Evolutionary conservation across 2,888 invertebrate genomes (phyloP), one percentile per base, ranked within the genome.

Genomic region (Trissolcus japonicus): DNA sequence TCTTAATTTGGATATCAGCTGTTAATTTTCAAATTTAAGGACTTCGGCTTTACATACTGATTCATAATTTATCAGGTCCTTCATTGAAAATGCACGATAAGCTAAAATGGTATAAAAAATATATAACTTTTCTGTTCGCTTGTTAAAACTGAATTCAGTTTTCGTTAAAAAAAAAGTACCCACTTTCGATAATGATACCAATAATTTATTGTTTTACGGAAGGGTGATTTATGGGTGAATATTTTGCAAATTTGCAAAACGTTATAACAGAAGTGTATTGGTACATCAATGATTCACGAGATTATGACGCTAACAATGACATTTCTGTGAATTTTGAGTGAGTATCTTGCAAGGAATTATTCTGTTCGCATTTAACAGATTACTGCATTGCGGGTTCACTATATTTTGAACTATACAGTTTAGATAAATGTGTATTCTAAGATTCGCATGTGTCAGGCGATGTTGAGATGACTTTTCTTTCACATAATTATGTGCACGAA

Each of bases 321-420:
- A 69, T 68, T 71, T 71, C 56, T 62, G 6, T 19, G 41, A 61
- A 55, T 56, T 17, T 29, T 51, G 40, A n/a, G 7, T n/a, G 35
- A 40, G 56, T 29, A 43, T 43, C 41, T 25, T 17, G 19, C 62
- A 40, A 71, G 71, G 62, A 71, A 71, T 71, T 62, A 57, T 51
- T 57, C 61, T 57, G 57, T 71, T 51, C 62, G 62, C 71, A 43
- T 71, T 71, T 56, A 69, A 69, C 55, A 61, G 69, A 69, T 69
- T 29, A 69, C 69, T 62, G 69, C 69, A 69, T 50, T 69, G 69
- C 69, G 61, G 69, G 40, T 35, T 56, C 56, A 25, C 55, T 69
- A 61, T 69, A 69, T 62, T 69, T 69, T 69, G 48, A 59, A 61
- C 55, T 61, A 25, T 25, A 14, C 55, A 61, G 61, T 19, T 19